phyloP scores from a whole-genome alignment of 2,888 invertebrate species.

The Trachelus stipa region DNA sequence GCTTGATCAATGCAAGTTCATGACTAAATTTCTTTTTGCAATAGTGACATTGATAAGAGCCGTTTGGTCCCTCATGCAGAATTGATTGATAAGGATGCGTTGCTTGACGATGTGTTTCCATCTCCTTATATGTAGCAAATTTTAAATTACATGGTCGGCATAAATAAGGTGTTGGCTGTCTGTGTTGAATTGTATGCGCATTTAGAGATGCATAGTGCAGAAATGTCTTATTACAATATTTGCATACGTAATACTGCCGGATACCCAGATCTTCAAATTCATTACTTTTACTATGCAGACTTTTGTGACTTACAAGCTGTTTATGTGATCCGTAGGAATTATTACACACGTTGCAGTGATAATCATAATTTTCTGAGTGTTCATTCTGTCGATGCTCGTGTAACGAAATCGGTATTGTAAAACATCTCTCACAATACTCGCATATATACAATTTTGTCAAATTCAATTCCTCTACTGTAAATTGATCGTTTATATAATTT shows the following conservation, averaged over 20 bases:
- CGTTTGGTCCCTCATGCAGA: constrained; percentile 27
- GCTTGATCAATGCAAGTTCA: constrained; percentile 31
- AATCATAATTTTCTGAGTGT: constrained; percentile 29
- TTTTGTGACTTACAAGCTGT: constrained; percentile 25
- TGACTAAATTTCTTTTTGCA: constrained; percentile 29
- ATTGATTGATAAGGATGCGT: constrained; percentile 31
- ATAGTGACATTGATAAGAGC: constrained; percentile 29
- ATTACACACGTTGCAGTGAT: constrained; percentile 36
- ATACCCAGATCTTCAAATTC: constrained; percentile 19
- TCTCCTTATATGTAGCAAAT: constrained; percentile 15
- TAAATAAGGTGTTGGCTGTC: constrained; percentile 12
- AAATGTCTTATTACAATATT: constrained; percentile 34
- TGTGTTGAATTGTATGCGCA: constrained; percentile 15
- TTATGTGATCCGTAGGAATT: constrained; percentile 28
- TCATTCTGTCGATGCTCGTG: constrained; percentile 38
- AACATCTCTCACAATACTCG: constrained; percentile 45
- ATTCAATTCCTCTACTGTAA: constrained; percentile 36
- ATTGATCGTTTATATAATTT: constrained; percentile 32
- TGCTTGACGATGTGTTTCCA: constrained; percentile 13
- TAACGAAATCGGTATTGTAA: constrained; percentile 37
- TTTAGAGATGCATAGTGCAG: constrained; percentile 26
- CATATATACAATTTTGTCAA: constrained; percentile 41
- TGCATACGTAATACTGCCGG: constrained; percentile 29
- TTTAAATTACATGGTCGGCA: constrained; percentile 17
- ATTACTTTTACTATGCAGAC: constrained; percentile 16